Base-by-base conservation (phyloP, 2,888 invertebrate genomes). In the Sceliomorpha sp. region DNA sequence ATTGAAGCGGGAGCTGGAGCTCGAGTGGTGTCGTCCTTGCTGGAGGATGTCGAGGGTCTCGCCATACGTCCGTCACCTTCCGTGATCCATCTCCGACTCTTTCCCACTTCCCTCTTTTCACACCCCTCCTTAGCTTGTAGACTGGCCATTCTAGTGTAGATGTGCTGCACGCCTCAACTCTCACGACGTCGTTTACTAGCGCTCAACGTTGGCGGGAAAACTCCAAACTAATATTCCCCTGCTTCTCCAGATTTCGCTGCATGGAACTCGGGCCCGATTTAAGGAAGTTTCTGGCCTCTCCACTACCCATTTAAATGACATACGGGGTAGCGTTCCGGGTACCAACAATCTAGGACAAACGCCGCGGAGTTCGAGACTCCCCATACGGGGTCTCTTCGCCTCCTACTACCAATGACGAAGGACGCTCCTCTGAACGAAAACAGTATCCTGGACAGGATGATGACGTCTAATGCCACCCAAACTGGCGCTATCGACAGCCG, bases 11-110 rank as follows among this genome's bases (percentile, higher is more conserved):
- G 29, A 29, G 29, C 4, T 29, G 29, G 29, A 29, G 29, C 29
- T 29, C 29, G 29, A 10, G 26, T 10, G 29, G 29, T 8, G 29
- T 29, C 29, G n/a, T 29, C 29, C n/a, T n/a, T n/a, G n/a, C n/a
- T n/a, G 29, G 8, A 29, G 29, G 2, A 9, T 5, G n/a, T 8
- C 8, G 29, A 8, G 29, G n/a, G 8, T 10, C 29, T 10, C 29
- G 9, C 29, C 29, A 29, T 10, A 2, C 29, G 29, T 29, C 29
- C 29, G n/a, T 9, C 29, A 29, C 29, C 9, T 29, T 10, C 9
- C 29, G 29, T n/a, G n/a, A n/a, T n/a, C n/a, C n/a, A n/a, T n/a
- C n/a, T n/a, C n/a, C n/a, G n/a, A n/a, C n/a, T n/a, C n/a, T n/a
- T n/a, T n/a, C n/a, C n/a, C n/a, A n/a, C n/a, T n/a, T n/a, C n/a